Percentiles rank a stretch among this genome's conserved stretches.
phyloP scores from a whole-genome alignment of 1,140 invertebrate species.

The Ylistrum balloti region DNA sequence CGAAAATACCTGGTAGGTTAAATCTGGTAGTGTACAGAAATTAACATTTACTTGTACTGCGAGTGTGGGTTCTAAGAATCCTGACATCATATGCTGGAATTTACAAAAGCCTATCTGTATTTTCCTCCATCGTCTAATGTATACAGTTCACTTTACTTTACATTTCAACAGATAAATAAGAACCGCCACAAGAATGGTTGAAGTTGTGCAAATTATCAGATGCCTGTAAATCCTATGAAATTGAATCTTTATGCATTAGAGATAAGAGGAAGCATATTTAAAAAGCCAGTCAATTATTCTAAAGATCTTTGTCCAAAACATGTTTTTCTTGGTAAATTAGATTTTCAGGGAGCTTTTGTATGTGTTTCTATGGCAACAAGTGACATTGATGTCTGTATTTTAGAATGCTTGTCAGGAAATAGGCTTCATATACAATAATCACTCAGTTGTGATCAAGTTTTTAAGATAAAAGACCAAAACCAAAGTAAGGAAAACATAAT shows the following conservation, averaged over 20 bases:
- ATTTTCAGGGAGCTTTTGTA: background rate
- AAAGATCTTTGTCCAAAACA: constrained; percentile 24
- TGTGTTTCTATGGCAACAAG: background rate
- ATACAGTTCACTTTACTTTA: background rate
- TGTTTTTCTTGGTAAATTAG: constrained; percentile 4
- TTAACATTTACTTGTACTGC: too few species aligned
- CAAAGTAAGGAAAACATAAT: background rate
- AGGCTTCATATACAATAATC: background rate
- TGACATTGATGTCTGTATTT: constrained; percentile 24
- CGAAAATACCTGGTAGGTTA: too few species aligned
- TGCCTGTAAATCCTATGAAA: constrained; percentile 9
- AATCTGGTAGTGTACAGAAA: too few species aligned
- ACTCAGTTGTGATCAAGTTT: background rate
- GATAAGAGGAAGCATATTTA: background rate
- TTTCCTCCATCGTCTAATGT: background rate
- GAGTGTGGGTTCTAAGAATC: too few species aligned
- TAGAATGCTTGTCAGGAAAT: constrained; percentile 3
- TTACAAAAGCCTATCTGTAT: background rate
- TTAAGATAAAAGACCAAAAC: background rate
- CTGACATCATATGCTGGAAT: background rate
- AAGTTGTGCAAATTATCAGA: constrained; percentile 3
- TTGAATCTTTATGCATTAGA: constrained; percentile 5
- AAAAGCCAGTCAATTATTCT: constrained; percentile 15
- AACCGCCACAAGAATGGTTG: background rate
- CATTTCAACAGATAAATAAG: background rate